These are phyloP conservation scores for Nerophis lumbriciformis DNA, from an alignment of 2,113 vertebrate genomes.

Conservation along the genomic window DNA sequence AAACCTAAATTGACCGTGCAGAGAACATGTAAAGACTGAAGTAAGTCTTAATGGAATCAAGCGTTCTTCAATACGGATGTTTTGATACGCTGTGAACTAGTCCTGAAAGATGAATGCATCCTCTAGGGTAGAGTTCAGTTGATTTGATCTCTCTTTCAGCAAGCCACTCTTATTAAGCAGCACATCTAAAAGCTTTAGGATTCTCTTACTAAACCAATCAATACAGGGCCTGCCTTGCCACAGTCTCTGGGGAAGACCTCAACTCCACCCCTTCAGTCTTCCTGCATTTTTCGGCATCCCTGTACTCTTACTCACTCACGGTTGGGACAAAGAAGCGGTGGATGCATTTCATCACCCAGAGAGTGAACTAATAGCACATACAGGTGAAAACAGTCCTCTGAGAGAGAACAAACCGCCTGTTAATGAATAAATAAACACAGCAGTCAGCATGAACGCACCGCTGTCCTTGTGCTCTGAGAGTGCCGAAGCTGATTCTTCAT, in stretches of 20 bases:
- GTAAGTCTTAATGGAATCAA: not conserved
- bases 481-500: constrained; percentile 52
- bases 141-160: constrained; percentile 54
- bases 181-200: constrained; percentile 64
- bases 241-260: constrained; percentile 26
- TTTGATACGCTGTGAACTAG: constrained; percentile 36
- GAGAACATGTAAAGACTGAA: constrained; percentile 1
- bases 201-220: constrained; percentile 69
- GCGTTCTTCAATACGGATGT: constrained; percentile 26
- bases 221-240: constrained; percentile 51
- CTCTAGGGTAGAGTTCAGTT: constrained; percentile 53
- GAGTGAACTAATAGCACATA: constrained; percentile 22
- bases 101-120: constrained; percentile 30
- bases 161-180: constrained; percentile 63
- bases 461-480: constrained; percentile 35
- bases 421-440: constrained; percentile 57
- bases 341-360: not conserved
- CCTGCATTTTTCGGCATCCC: constrained; percentile 29
- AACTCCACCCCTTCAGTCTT: constrained; percentile 45
- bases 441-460: constrained; percentile 31
- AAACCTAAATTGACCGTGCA: not conserved
- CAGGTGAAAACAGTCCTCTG: constrained; percentile 34
- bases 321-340: not conserved
- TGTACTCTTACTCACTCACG: constrained; percentile 38
- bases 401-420: constrained; percentile 25